These are phyloP conservation scores for Rattus norvegicus DNA, from an alignment of 2,113 vertebrate species.

Conservation along the genomic window DNA sequence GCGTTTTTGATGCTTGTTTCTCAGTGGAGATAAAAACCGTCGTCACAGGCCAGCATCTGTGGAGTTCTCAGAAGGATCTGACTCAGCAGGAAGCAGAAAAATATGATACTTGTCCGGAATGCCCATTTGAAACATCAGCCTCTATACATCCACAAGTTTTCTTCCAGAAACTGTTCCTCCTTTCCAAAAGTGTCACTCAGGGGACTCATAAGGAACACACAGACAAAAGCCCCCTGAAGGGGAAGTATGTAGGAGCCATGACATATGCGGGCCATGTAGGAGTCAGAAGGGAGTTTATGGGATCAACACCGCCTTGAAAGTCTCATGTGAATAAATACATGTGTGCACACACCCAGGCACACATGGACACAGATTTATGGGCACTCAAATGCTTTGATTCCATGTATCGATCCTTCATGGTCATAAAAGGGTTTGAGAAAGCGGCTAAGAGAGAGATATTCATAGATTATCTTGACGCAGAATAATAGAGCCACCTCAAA, in stretches of 20 bases:
- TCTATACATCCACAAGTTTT: not conserved
- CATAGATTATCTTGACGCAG: slow-evolving; percentile 20
- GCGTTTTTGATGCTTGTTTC: not conserved
- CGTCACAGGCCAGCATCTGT: not conserved
- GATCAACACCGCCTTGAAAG: slow-evolving; percentile 35
- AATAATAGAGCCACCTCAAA: slow-evolving; percentile 28
- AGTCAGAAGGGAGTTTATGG: not conserved
- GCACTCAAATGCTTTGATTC: not conserved
- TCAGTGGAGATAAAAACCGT: not conserved
- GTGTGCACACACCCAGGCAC: not conserved
- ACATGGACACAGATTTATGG: not conserved
- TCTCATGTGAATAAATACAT: not conserved
- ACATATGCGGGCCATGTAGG: not conserved
- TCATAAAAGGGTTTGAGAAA: slow-evolving; percentile 27
- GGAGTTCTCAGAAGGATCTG: slow-evolving; percentile 36
- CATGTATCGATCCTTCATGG: slow-evolving; percentile 16
- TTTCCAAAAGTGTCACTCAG: slow-evolving; percentile 10
- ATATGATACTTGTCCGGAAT: not conserved
- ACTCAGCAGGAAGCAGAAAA: slow-evolving; percentile 7
- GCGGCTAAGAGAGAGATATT: slow-evolving; percentile 16
- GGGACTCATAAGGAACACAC: slow-evolving; percentile 48
- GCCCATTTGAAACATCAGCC: not conserved
- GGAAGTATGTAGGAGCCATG: not conserved
- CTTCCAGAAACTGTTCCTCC: slow-evolving; percentile 21
- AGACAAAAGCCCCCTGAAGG: not conserved